Evolutionary conservation across 2,888 invertebrate species (phyloP), one percentile per base, ranked within the genome.

Genomic region (Ferrisia virgata): DNA sequence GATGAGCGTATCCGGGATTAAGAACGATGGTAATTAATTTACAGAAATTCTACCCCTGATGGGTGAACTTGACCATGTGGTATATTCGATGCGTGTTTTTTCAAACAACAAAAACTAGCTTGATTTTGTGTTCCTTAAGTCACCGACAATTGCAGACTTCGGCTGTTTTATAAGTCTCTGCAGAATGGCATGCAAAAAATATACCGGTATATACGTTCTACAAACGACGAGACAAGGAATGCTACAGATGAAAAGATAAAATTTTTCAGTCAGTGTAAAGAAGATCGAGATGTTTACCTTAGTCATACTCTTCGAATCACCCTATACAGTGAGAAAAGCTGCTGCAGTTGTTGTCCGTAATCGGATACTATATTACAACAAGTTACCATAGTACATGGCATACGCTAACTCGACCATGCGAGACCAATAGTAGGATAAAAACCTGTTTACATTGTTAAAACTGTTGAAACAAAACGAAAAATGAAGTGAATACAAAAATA

Each of bases 301-400:
- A 64, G 28, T 64, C 28, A 28, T 28, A 64, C 64, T 28, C 64
- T 25, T 28, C 31, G 64, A 64, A 64, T 64, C 64, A 64, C 64
- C 64, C 64, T 64, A 28, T 64, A 64, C 64, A 28, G 64, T 64
- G 64, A 64, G 31, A 64, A 64, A 64, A 28, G 64, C 64, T 28
- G 72, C 31, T 69, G 64, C 64, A 13, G 72, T 69, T 69, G 69
- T 69, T 69, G 69, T 69, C 13, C 31, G 72, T 76, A 76, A 76
- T 76, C 72, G 36, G 72, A 76, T 76, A 76, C 36, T 36, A 76
- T 36, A 76, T 76, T 76, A 36, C 36, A 36, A 18, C 69, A 33
- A 31, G 36, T 76, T 9, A 18, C 25, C 64, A 53, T 28, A 64
- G 28, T 28, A 28, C 64, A 36, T n/a, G n/a, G n/a, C 36, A 76